Percentiles rank a stretch among this genome's conserved stretches.
These are phyloP conservation scores for Lochmaea crataegi DNA, from an alignment of 2,888 invertebrate genomes.

Conservation along the genomic window DNA sequence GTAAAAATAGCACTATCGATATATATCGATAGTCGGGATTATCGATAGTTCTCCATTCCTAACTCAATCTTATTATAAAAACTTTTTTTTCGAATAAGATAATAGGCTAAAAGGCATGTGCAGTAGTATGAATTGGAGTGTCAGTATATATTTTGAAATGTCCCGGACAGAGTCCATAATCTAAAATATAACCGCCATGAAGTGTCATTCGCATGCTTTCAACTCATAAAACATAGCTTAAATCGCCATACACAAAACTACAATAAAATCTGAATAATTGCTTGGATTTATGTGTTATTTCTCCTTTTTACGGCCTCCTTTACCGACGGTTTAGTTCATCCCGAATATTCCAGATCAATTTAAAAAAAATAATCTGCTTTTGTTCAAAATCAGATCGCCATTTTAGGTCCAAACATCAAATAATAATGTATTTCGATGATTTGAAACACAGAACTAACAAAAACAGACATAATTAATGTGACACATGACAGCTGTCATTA, in stretches of 20 bases:
- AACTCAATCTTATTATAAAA: background rate
- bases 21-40: too few species aligned
- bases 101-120: background rate
- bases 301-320: conserved; percentile 20
- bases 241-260: conserved; percentile 53
- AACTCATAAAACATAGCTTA: conserved; percentile 59
- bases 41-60: too few species aligned
- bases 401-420: too few species aligned
- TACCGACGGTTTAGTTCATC: background rate
- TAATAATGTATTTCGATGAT: too few species aligned
- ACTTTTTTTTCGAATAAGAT: background rate
- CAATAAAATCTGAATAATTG: conserved; percentile 52
- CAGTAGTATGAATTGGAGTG: conserved; percentile 16
- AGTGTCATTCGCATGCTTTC: conserved; percentile 60
- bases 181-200: conserved; percentile 59
- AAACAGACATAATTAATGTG: too few species aligned
- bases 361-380: too few species aligned
- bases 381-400: too few species aligned
- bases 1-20: too few species aligned
- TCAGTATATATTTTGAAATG: conserved; percentile 59
- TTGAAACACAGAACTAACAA: too few species aligned
- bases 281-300: conserved; percentile 32
- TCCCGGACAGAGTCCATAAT: conserved; percentile 62
- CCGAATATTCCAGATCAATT: background rate
- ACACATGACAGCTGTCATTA: too few species aligned